A percentile compares a stretch with the other conserved stretches of the same genome.
Evolutionary conservation across 2,797 vertebrate genomes (phyloP).

Genomic region (Molossus molossus): DNA sequence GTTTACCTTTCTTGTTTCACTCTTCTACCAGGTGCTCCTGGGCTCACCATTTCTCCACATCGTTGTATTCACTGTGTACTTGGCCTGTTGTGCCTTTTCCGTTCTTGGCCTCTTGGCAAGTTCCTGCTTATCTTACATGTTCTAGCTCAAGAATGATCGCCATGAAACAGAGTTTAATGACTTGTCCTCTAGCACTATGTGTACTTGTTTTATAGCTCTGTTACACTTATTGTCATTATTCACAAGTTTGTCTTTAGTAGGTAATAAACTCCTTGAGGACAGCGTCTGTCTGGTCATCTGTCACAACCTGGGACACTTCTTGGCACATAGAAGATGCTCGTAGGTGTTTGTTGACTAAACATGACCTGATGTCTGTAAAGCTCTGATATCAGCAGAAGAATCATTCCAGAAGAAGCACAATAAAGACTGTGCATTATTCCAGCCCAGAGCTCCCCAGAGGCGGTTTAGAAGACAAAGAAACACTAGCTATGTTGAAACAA

Average conservation of each 20-base stretch:
- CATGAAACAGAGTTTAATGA: not conserved
- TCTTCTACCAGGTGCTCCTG: not conserved
- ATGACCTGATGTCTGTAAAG: not conserved
- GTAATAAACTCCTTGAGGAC: slow-evolving; percentile 16
- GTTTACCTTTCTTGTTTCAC: not conserved
- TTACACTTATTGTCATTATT: not conserved
- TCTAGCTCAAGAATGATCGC: slow-evolving; percentile 3
- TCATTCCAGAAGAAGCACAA: not conserved
- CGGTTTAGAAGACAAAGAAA: slow-evolving; percentile 45
- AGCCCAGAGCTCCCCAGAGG: not conserved
- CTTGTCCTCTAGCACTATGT: not conserved
- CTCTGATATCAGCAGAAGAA: not conserved
- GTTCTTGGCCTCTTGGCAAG: not conserved
- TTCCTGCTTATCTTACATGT: not conserved
- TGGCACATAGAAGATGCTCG: not conserved
- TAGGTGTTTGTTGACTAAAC: not conserved
- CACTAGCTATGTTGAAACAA: slow-evolving; percentile 46
- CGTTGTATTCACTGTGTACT: not conserved
- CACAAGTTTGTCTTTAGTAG: not conserved
- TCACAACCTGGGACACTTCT: not conserved
- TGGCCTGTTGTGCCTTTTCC: not conserved
- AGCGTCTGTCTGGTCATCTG: not conserved
- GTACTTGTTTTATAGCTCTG: not conserved
- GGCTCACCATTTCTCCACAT: not conserved
- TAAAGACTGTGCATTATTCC: not conserved